A percentile compares a stretch with the other conserved stretches of the same genome.
Conservation (phyloP, 2,113 vertebrate species). For the Hypomesus transpacificus region DNA sequence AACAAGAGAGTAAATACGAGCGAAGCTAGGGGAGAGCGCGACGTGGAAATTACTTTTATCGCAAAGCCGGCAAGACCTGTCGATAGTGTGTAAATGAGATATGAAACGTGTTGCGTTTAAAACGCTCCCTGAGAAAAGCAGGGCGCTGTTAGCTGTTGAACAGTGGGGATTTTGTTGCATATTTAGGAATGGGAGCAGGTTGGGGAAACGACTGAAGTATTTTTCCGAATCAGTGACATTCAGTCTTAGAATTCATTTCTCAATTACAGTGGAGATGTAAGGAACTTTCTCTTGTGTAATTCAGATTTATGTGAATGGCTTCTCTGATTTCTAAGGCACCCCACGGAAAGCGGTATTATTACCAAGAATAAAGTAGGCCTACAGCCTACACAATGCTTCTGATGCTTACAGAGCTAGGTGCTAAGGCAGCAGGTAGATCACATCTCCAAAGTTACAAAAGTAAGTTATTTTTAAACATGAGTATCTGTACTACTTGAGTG, state of each 20-base stretch:
- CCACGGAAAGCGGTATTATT: background rate
- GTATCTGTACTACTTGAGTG: too few species aligned
- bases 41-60: background rate
- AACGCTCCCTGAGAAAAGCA: background rate
- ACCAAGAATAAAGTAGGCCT: background rate
- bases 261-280: too few species aligned
- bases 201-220: too few species aligned
- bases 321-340: conserved; percentile 4
- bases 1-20: conserved; percentile 4
- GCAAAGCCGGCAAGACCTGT: background rate
- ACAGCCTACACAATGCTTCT: background rate
- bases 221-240: too few species aligned
- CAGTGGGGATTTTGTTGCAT: too few species aligned
- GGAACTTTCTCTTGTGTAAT: background rate
- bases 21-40: background rate
- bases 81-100: conserved; percentile 3
- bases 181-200: too few species aligned
- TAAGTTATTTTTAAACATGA: too few species aligned
- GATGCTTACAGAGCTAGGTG: background rate
- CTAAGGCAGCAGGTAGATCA: too few species aligned
- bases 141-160: background rate
- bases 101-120: conserved; percentile 1
- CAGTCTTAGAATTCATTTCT: too few species aligned
- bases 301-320: background rate
- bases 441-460: too few species aligned